These are phyloP conservation scores for Plemyria rubiginata DNA, from an alignment of 2,888 invertebrate genomes.

Conservation along the genomic window DNA sequence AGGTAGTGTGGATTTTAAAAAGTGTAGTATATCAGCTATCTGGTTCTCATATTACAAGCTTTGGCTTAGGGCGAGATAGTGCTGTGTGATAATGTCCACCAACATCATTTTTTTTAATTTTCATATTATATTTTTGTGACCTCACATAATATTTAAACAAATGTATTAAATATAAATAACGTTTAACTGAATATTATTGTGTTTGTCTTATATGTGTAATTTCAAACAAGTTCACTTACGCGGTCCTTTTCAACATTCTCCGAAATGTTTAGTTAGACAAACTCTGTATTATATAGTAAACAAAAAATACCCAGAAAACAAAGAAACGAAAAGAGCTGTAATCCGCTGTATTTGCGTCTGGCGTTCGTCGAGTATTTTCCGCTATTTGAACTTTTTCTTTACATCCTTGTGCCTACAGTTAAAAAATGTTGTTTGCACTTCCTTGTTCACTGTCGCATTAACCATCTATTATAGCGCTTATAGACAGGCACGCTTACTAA, in stretches of 20 bases:
- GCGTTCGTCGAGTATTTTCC: constrained; percentile 27
- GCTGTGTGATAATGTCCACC: no score
- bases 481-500: no score
- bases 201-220: background rate
- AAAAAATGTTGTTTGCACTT: constrained; percentile 28
- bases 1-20: no score
- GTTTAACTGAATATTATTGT: no score
- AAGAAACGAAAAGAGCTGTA: constrained; percentile 20
- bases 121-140: no score
- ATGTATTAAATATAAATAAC: no score
- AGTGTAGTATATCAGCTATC: no score
- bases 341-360: constrained; percentile 32
- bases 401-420: constrained; percentile 18
- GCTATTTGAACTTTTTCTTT: constrained; percentile 31
- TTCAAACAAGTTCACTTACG: background rate
- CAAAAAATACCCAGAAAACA: constrained; percentile 18
- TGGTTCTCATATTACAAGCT: no score
- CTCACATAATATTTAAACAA: no score
- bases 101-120: no score
- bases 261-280: background rate
- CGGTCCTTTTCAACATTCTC: background rate
- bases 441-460: constrained; percentile 32
- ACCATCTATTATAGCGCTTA: background rate
- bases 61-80: no score
- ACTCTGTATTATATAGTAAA: constrained; percentile 19